Conservation (phyloP, 64 coral and sea anemone genomes). For the Montipora cactus region DNA sequence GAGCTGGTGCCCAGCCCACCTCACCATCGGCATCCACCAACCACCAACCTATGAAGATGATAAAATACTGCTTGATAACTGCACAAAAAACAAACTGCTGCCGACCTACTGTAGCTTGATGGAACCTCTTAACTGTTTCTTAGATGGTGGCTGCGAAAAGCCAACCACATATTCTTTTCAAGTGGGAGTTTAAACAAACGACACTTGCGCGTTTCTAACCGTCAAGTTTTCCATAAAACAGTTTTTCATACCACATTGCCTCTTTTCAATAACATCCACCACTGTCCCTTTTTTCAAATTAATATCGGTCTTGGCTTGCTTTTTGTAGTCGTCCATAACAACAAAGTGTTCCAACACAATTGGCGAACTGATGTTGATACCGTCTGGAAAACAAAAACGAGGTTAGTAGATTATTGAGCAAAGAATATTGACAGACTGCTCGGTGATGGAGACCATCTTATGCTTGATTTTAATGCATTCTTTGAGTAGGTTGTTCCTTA, state of each 20-base stretch:
- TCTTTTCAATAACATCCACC: slow-evolving; percentile 73
- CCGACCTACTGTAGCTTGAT: too few species aligned
- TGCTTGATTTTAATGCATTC: too few species aligned
- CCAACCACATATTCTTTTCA: too few species aligned
- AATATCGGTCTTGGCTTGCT: slow-evolving; percentile 59
- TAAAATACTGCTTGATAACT: too few species aligned
- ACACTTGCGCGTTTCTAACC: too few species aligned
- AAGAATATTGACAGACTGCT: not conserved
- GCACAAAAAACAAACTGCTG: too few species aligned
- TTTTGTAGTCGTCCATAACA: slow-evolving; percentile 65
- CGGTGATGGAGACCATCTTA: too few species aligned
- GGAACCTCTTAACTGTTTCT: too few species aligned
- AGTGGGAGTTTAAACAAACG: too few species aligned
- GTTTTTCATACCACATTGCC: slow-evolving; percentile 49
- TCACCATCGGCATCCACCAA: slow-evolving; percentile 97
- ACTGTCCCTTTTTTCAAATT: slow-evolving; percentile 52
- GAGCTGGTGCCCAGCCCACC: slow-evolving; percentile 93
- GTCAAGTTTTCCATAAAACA: too few species aligned
- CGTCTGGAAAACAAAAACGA: not conserved
- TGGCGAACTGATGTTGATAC: slow-evolving; percentile 55
- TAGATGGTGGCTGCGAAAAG: too few species aligned
- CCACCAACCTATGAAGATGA: slow-evolving; percentile 85
- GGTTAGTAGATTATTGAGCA: not conserved
- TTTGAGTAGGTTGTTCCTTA: not conserved
- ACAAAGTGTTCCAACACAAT: slow-evolving; percentile 64